A percentile compares a stretch with the other conserved stretches of the same genome.
phyloP scores from a whole-genome alignment of 1,140 invertebrate species.

The Phthorimaea operculella region DNA sequence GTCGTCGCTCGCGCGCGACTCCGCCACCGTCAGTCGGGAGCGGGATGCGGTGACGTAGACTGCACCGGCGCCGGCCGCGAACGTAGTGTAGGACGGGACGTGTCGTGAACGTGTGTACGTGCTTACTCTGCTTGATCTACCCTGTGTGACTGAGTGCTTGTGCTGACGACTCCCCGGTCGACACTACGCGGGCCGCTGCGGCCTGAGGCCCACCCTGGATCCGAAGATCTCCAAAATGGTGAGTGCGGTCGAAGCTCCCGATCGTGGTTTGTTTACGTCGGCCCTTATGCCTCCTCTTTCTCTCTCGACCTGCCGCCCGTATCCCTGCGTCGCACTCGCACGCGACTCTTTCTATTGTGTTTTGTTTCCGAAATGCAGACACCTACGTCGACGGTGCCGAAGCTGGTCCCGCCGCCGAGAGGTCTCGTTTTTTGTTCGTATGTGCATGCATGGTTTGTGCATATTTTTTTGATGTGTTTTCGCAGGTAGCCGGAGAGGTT shows the following conservation, averaged over 20 bases:
- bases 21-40: constrained; percentile 53
- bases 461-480: constrained; percentile 59
- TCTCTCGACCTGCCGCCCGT: constrained; percentile 60
- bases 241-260: constrained; percentile 64
- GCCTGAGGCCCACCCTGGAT: constrained; percentile 32
- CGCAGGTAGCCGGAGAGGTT: constrained; percentile 45
- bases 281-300: constrained; percentile 50
- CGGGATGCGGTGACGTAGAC: constrained; percentile 67
- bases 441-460: constrained; percentile 53
- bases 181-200: constrained; percentile 56
- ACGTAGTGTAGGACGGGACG: constrained; percentile 64
- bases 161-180: constrained; percentile 56
- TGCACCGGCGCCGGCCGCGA: constrained; percentile 62
- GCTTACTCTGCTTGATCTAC: constrained; percentile 43
- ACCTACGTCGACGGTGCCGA: constrained; percentile 54
- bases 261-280: constrained; percentile 65
- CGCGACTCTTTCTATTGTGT: constrained; percentile 63
- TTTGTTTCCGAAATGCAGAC: constrained; percentile 66
- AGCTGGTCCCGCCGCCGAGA: constrained; percentile 49
- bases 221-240: constrained; percentile 63
- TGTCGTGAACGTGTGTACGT: constrained; percentile 52
- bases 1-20: constrained; percentile 56
- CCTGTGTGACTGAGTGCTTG: constrained; percentile 50
- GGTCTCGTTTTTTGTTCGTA: constrained; percentile 50
- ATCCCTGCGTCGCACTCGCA: constrained; percentile 55